Evolutionary conservation across 1,140 invertebrate species (phyloP), one percentile per base, ranked within the genome.

Genomic region (Nasonia vitripennis): DNA sequence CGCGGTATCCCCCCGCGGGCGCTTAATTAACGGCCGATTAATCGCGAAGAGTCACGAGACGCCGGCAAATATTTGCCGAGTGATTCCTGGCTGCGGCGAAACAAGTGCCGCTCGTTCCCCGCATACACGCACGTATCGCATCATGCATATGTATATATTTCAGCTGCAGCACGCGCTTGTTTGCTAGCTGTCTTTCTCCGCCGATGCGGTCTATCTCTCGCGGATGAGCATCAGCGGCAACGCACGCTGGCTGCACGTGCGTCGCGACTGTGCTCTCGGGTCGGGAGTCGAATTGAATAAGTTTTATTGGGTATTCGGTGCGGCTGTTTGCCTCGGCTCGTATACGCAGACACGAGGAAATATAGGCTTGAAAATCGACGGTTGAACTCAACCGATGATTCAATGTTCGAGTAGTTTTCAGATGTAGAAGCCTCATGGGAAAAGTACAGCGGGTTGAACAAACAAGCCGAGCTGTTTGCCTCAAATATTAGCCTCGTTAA

Each of bases 1-100:
- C 34, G 34, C 4, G 27, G 27, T 37, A 37, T 37, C 45, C n/a
- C 14, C 55, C 6, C 55, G 37, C n/a, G 17, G 34, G 73, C 73
- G 80, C 85, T 86, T 81, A 88, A 89, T 89, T 86, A 89, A 87
- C 86, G 87, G 86, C 81, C 85, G 86, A 88, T 88, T 89, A 89
- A 87, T 82, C 86, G 78, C 70, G 75, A 34, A 31, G 34, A 83
- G 82, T 88, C 88, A 86, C 79, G 79, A 85, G 75, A 82, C 78
- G 78, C 67, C 75, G 74, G 85, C 84, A 89, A 89, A 89, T 89
- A 89, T 89, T 89, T 88, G 86, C 79, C 83, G 55, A 87, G 85
- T 87, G 86, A 88, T 86, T 89, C 84, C 82, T 78, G 27, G 27
- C 1, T 27, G 78, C 68, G 14, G 31, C 12, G 68, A 71, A 62